A percentile compares a stretch with the other conserved stretches of the same genome.
phyloP scores from a whole-genome alignment of 2,113 vertebrate species.

The Aleadryas rufinucha region DNA sequence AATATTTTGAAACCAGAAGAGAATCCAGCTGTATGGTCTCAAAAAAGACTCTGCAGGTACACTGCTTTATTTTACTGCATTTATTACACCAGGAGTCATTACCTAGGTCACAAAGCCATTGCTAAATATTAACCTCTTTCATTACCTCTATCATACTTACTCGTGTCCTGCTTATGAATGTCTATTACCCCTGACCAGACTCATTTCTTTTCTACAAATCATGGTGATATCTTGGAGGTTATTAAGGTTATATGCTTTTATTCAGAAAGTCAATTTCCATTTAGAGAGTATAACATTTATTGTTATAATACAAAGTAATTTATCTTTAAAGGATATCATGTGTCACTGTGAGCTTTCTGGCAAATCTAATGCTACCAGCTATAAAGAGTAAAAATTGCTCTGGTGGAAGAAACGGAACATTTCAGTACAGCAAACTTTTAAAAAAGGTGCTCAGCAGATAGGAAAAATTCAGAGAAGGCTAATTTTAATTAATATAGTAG shows the following conservation, averaged over 20 bases:
- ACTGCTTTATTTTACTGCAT: not conserved
- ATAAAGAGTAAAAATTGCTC: not conserved
- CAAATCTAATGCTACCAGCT: not conserved
- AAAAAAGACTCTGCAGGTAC: not conserved
- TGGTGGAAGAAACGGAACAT: not conserved
- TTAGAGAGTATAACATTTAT: slow-evolving; percentile 4
- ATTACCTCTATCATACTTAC: not conserved
- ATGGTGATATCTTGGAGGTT: not conserved
- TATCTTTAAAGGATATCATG: slow-evolving; percentile 7
- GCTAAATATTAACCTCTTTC: not conserved
- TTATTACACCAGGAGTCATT: not conserved
- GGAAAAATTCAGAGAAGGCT: not conserved
- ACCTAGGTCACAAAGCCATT: not conserved
- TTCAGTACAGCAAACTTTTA: not conserved
- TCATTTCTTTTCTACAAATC: not conserved
- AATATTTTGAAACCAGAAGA: not conserved
- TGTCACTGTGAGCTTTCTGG: slow-evolving; percentile 18
- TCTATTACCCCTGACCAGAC: not conserved
- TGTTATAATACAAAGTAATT: slow-evolving; percentile 13
- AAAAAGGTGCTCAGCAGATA: not conserved
- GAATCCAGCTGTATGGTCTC: not conserved
- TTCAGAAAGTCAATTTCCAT: slow-evolving; percentile 50
- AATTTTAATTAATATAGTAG: not conserved
- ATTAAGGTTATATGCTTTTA: slow-evolving; percentile 23
- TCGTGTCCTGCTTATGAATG: not conserved